A percentile compares a stretch with the other conserved stretches of the same genome.
Conservation (phyloP, 2,888 invertebrate species). For the Acrobasis suavella region DNA sequence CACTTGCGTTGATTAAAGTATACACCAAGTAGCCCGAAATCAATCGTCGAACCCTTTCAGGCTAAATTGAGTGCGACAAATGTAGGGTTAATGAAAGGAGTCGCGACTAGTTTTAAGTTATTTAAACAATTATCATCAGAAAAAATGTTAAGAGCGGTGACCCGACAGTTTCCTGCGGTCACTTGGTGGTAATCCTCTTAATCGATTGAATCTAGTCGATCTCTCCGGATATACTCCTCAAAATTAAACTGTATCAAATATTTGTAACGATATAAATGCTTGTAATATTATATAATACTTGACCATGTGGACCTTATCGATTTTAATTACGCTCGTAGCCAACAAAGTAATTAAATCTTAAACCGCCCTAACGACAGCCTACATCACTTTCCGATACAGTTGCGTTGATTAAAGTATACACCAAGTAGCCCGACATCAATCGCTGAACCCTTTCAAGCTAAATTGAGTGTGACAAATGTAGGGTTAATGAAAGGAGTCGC, state of each 20-base stretch:
- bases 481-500: slow-evolving; percentile 25
- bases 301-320: no score
- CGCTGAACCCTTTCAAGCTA: slow-evolving; percentile 48
- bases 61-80: slow-evolving; percentile 60
- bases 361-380: slow-evolving; percentile 20
- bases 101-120: no score
- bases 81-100: slow-evolving; percentile 34
- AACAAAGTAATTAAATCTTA: slow-evolving; percentile 19
- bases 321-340: neutral
- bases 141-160: no score
- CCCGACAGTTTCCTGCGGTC: no score
- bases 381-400: slow-evolving; percentile 32
- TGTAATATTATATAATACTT: no score
- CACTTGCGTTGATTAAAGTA: slow-evolving; percentile 37
- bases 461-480: slow-evolving; percentile 59
- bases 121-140: no score
- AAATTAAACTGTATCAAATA: no score
- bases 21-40: slow-evolving; percentile 41
- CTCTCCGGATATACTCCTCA: no score
- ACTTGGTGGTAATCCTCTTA: no score
- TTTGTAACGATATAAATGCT: no score
- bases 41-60: slow-evolving; percentile 48
- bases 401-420: slow-evolving; percentile 37
- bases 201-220: no score
- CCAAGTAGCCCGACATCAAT: slow-evolving; percentile 45